Conservation (phyloP, 2,888 invertebrate genomes). For the Stenoptilia bipunctidactyla region DNA sequence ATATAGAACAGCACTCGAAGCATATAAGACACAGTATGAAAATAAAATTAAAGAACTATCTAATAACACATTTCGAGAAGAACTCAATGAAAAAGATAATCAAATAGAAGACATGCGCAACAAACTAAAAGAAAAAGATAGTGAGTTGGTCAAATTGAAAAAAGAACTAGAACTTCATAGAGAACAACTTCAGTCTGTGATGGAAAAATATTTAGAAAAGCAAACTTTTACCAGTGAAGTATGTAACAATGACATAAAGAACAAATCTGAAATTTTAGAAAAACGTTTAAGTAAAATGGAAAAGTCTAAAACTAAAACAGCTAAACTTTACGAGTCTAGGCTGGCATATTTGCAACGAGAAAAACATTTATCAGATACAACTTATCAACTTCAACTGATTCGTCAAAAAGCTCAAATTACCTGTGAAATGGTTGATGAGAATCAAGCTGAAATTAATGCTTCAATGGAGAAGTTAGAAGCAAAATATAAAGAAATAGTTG, state of each 20-base stretch:
- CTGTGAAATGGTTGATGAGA: constrained; percentile 40
- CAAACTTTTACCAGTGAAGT: constrained; percentile 16
- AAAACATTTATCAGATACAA: constrained; percentile 46
- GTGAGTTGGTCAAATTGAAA: constrained; percentile 32
- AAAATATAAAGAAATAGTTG: constrained; percentile 56
- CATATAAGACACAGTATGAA: constrained; percentile 32
- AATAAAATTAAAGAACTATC: constrained; percentile 26
- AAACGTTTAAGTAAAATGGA: constrained; percentile 44
- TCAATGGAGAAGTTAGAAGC: constrained; percentile 47
- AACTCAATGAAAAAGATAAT: constrained; percentile 22
- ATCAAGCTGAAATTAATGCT: constrained; percentile 35
- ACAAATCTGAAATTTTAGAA: constrained; percentile 35
- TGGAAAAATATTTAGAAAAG: neutral
- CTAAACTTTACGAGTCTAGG: constrained; percentile 39
- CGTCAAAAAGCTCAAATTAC: constrained; percentile 46
- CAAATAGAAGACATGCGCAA: constrained; percentile 32
- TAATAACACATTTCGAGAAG: constrained; percentile 22
- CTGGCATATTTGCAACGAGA: constrained; percentile 42
- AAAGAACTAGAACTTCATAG: constrained; percentile 29
- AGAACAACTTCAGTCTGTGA: neutral
- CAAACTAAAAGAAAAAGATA: constrained; percentile 31
- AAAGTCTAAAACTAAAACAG: constrained; percentile 37
- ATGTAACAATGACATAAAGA: constrained; percentile 21
- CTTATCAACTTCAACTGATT: constrained; percentile 45
- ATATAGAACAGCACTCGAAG: constrained; percentile 37